phyloP scores from a whole-genome alignment of 2,113 vertebrate genomes.

The Myotis lucifugus region DNA sequence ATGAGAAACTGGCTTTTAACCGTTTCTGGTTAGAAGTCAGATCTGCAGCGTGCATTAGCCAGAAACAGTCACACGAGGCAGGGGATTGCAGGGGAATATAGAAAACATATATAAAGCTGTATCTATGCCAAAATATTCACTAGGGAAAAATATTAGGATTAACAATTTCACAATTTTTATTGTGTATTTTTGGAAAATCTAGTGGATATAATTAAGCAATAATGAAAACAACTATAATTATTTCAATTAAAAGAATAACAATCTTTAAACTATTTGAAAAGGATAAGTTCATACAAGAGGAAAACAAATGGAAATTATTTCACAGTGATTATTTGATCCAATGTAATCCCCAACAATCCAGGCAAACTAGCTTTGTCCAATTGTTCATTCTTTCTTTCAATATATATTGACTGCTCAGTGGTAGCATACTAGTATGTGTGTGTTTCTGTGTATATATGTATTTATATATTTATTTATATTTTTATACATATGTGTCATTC shows the following conservation, averaged over 20 bases:
- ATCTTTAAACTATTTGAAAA: neutral
- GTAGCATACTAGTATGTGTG: neutral
- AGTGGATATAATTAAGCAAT: neutral
- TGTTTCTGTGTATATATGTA: too few species aligned
- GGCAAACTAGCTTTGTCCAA: neutral
- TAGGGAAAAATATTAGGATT: neutral
- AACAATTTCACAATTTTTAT: neutral
- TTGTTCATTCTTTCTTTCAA: neutral
- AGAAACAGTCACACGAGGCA: neutral
- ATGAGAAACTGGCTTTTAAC: neutral
- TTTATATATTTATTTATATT: neutral
- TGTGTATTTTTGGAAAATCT: neutral
- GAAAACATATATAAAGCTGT: neutral
- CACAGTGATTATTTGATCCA: neutral
- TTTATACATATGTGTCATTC: neutral
- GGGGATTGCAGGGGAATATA: accelerated
- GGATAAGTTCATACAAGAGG: neutral
- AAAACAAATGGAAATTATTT: neutral
- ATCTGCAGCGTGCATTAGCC: neutral
- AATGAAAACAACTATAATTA: neutral
- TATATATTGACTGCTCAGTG: neutral
- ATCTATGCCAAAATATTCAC: neutral
- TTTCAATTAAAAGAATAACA: neutral
- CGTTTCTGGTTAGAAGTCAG: neutral
- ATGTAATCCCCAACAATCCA: neutral